Evolutionary conservation across 2,888 invertebrate species (phyloP).

Genomic region (Archips crataeganus): DNA sequence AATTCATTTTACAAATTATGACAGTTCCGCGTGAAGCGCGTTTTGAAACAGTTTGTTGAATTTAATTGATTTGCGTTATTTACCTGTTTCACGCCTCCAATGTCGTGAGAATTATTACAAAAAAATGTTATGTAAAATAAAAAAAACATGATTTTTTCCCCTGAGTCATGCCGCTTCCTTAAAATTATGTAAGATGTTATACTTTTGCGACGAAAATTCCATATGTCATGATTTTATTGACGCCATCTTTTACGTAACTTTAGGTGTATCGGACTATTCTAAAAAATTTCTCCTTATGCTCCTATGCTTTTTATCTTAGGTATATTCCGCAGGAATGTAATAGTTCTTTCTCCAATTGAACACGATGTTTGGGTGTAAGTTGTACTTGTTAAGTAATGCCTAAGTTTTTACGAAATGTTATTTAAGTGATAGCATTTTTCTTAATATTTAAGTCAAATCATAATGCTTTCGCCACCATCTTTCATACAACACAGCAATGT

Average conservation of each 20-base stretch:
- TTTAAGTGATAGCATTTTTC: conserved; percentile 80
- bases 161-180: conserved; percentile 38
- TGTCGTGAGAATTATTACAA: conserved; percentile 5
- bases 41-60: neutral
- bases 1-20: conserved; percentile 8
- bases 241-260: conserved; percentile 26
- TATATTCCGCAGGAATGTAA: conserved; percentile 26
- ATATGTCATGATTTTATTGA: conserved; percentile 32
- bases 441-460: conserved; percentile 77
- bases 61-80: neutral
- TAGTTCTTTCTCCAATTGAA: conserved; percentile 52
- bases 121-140: conserved; percentile 21
- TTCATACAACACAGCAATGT: conserved; percentile 19
- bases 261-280: conserved; percentile 30
- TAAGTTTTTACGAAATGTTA: conserved; percentile 81
- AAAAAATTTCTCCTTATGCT: conserved; percentile 25
- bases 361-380: conserved; percentile 69
- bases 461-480: conserved; percentile 61
- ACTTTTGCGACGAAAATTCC: conserved; percentile 33
- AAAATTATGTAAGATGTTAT: conserved; percentile 38
- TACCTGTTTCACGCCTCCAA: neutral
- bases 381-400: conserved; percentile 81
- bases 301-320: conserved; percentile 31
- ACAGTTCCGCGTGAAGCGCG: neutral
- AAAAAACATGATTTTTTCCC: conserved; percentile 6